phyloP scores from a whole-genome alignment of 2,797 vertebrate species.

The Vultur gryphus region DNA sequence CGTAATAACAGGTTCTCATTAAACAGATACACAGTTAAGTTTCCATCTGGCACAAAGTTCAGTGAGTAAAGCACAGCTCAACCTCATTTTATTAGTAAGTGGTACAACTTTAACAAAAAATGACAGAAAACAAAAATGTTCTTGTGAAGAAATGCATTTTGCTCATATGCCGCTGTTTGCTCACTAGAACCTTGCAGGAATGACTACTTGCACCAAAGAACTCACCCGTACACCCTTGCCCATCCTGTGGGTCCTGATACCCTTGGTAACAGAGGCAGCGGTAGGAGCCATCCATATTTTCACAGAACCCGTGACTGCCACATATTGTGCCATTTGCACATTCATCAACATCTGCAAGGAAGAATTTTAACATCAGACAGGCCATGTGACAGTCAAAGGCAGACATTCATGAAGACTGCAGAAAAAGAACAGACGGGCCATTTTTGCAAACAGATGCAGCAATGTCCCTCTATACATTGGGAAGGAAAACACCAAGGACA shows the following conservation, averaged over 20 bases:
- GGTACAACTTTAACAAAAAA: not conserved
- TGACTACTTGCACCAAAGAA: not conserved
- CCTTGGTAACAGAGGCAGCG: slow-evolving; percentile 92
- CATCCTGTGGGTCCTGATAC: slow-evolving; percentile 84
- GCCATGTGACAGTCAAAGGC: not conserved
- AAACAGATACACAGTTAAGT: not conserved
- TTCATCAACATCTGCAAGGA: slow-evolving; percentile 89
- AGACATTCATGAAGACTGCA: not conserved
- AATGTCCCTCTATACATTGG: not conserved
- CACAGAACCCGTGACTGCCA: slow-evolving; percentile 87
- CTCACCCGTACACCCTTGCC: slow-evolving; percentile 88
- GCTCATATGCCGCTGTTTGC: not conserved
- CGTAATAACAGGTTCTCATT: not conserved
- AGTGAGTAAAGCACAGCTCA: not conserved
- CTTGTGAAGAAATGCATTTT: not conserved
- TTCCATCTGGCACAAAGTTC: not conserved
- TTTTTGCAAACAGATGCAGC: not conserved
- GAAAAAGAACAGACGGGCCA: not conserved
- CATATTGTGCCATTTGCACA: slow-evolving; percentile 87
- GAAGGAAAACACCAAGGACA: not conserved
- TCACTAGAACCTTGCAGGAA: not conserved
- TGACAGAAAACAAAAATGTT: not conserved
- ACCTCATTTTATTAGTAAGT: not conserved
- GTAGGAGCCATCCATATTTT: slow-evolving; percentile 90
- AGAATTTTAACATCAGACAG: slow-evolving; percentile 56